Evolutionary conservation across 2,113 vertebrate genomes (phyloP).

Genomic region (Laticauda laticaudata): DNA sequence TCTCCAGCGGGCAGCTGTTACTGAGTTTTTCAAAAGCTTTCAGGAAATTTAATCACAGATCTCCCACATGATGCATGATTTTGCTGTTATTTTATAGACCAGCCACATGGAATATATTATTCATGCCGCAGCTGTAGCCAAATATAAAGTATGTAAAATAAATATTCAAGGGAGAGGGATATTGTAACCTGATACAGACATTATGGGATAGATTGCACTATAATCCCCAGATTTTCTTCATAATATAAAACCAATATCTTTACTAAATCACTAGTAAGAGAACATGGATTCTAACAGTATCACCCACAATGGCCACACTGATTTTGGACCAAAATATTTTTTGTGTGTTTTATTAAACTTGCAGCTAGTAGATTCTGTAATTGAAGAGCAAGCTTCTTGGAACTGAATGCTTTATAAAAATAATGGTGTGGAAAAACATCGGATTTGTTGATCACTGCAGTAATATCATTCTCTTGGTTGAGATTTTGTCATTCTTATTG

Average conservation of each 20-base stretch:
- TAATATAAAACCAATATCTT: neutral
- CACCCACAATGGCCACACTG: neutral
- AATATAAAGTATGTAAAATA: neutral
- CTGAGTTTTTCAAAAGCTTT: neutral
- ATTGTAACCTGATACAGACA: neutral
- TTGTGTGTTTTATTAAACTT: neutral
- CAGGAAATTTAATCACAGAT: neutral
- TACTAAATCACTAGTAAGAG: neutral
- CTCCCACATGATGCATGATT: neutral
- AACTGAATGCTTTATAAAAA: neutral
- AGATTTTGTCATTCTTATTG: neutral
- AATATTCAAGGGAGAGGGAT: neutral
- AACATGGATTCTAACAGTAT: neutral
- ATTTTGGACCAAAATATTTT: neutral
- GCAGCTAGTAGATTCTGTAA: neutral
- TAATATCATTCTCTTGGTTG: neutral
- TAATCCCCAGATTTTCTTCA: neutral
- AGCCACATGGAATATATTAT: neutral
- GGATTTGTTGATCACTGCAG: neutral
- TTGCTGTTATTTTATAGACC: neutral
- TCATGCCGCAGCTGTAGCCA: neutral
- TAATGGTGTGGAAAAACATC: neutral
- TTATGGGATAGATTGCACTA: neutral
- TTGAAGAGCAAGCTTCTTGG: neutral
- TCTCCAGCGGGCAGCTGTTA: neutral